Percentiles rank a stretch among this genome's conserved stretches.
Evolutionary conservation across 1,140 invertebrate genomes (phyloP).

Genomic region (Gryllus bimaculatus): DNA sequence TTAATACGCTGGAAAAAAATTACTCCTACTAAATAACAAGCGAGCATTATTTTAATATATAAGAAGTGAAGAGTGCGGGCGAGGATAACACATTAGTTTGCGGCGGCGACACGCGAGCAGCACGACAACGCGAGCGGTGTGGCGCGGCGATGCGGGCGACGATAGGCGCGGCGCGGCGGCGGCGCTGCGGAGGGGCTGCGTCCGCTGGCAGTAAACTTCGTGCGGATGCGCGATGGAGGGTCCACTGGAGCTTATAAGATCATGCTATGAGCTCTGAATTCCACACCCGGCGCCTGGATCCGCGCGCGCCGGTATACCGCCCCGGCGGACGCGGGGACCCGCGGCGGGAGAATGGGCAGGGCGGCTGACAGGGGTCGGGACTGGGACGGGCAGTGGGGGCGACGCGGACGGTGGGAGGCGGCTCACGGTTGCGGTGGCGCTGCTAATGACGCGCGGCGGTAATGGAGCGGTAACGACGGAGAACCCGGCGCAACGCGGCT

Average conservation of each 20-base stretch:
- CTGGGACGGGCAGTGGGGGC: too few species aligned
- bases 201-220: neutral
- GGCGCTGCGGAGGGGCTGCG: too few species aligned
- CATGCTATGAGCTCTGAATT: conserved; percentile 19
- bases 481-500: neutral
- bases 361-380: neutral
- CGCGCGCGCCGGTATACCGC: neutral
- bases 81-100: neutral
- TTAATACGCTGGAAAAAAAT: neutral
- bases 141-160: too few species aligned
- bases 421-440: neutral
- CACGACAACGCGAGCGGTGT: neutral
- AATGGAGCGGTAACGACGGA: neutral
- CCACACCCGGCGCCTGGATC: conserved; percentile 3
- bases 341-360: too few species aligned
- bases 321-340: neutral
- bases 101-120: too few species aligned
- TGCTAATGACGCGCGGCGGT: neutral
- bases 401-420: neutral
- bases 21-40: neutral
- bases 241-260: conserved; percentile 15
- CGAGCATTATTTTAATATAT: neutral
- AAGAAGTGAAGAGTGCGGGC: conserved; percentile 2
- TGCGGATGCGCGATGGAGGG: conserved; percentile 14
- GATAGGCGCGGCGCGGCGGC: too few species aligned